These are phyloP conservation scores for Urosaurus nigricauda DNA, from an alignment of 2,797 vertebrate genomes.

Conservation along the genomic window DNA sequence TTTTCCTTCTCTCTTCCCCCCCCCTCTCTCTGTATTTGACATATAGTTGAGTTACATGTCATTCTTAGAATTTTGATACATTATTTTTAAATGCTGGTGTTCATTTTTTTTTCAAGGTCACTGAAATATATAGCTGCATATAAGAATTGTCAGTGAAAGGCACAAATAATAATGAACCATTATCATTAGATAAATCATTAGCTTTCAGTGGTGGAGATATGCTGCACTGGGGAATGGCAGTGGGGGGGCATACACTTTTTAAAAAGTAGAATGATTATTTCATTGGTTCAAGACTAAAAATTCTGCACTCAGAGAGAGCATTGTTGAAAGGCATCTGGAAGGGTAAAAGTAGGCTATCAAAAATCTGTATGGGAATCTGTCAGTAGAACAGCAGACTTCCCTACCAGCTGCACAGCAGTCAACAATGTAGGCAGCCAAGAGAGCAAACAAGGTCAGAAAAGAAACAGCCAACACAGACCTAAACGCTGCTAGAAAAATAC, in stretches of 20 bases:
- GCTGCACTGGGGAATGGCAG: not conserved
- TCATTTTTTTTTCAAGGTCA: not conserved
- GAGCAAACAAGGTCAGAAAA: slow-evolving; percentile 57
- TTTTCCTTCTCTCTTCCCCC: too few relatives aligned
- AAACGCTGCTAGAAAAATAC: slow-evolving; percentile 18
- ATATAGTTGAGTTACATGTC: too few relatives aligned
- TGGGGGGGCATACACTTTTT: not conserved
- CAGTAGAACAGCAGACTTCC: slow-evolving; percentile 58
- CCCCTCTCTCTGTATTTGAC: too few relatives aligned
- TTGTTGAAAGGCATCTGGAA: slow-evolving; percentile 46
- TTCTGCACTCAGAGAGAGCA: slow-evolving; percentile 29
- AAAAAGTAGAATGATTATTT: slow-evolving; percentile 37
- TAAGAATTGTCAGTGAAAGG: not conserved
- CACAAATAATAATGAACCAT: too few relatives aligned
- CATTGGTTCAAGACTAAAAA: slow-evolving; percentile 22
- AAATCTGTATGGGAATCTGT: slow-evolving; percentile 65
- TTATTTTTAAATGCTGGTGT: not conserved
- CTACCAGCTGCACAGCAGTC: slow-evolving; percentile 57
- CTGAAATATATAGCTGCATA: not conserved
- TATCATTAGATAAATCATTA: slow-evolving; percentile 4
- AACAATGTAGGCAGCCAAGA: slow-evolving; percentile 28
- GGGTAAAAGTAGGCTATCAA: slow-evolving; percentile 46
- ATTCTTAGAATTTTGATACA: too few relatives aligned
- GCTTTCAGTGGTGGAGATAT: not conserved
- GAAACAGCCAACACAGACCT: slow-evolving; percentile 45